Percentiles rank a stretch among this genome's conserved stretches.
Evolutionary conservation across 2,113 vertebrate species (phyloP).

Genomic region (Pyrgilauda ruficollis): DNA sequence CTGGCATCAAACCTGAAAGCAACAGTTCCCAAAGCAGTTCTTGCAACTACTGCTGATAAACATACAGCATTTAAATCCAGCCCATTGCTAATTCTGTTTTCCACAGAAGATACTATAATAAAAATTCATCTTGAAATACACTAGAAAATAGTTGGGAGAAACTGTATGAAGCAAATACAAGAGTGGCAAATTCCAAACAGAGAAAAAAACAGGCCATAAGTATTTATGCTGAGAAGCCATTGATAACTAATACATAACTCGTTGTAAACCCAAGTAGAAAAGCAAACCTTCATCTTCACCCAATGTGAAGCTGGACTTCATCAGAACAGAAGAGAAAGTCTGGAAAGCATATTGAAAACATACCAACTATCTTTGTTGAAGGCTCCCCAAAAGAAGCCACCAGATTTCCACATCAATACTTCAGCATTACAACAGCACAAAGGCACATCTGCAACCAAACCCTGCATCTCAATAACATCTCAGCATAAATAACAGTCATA

Average conservation of each 20-base stretch:
- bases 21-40: background rate
- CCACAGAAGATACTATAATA: rapidly evolving
- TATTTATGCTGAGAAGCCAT: background rate
- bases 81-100: background rate
- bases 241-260: background rate
- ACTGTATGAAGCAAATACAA: background rate
- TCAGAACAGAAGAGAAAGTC: background rate
- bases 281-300: background rate
- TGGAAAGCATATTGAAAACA: background rate
- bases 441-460: background rate
- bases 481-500: background rate
- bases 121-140: background rate
- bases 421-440: background rate
- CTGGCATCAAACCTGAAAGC: background rate
- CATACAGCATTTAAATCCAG: background rate
- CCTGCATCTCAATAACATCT: background rate
- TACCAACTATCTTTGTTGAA: background rate
- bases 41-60: background rate
- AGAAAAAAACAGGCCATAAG: rapidly evolving
- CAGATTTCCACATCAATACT: background rate
- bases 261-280: background rate
- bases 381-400: background rate
- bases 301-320: background rate
- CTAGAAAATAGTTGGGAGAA: background rate
- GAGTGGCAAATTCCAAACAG: background rate